Evolutionary conservation across 1,140 invertebrate species (phyloP).

Genomic region (Macrotrachela quadricornifera): DNA sequence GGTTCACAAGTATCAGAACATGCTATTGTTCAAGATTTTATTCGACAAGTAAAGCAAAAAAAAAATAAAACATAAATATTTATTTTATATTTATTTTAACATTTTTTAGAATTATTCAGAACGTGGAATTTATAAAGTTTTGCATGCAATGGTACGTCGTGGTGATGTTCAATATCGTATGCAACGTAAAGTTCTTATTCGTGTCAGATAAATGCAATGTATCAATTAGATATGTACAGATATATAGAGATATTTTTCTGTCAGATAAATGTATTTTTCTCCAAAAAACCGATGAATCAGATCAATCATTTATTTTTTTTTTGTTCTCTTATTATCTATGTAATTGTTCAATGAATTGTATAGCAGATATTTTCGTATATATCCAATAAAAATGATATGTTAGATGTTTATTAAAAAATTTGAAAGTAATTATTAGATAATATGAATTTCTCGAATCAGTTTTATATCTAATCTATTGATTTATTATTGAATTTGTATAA

Average conservation of each 20-base stretch:
- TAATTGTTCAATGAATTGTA: too few species aligned
- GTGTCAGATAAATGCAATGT: conserved; percentile 44
- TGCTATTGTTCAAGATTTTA: conserved; percentile 76
- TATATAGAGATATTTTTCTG: neutral
- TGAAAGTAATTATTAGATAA: too few species aligned
- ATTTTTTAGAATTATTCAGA: conserved; percentile 59
- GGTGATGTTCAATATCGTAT: conserved; percentile 82
- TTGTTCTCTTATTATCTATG: too few species aligned
- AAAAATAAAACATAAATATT: neutral
- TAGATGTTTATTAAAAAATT: too few species aligned
- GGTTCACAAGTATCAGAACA: conserved; percentile 86
- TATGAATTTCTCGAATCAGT: too few species aligned
- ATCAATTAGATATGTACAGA: neutral
- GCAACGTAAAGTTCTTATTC: conserved; percentile 86
- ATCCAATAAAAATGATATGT: too few species aligned
- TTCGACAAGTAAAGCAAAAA: conserved; percentile 43
- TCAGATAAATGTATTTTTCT: neutral
- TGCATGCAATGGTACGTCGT: conserved; percentile 68
- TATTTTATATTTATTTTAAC: neutral
- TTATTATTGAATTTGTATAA: too few species aligned
- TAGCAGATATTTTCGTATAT: too few species aligned
- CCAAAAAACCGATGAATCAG: neutral
- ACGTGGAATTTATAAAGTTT: conserved; percentile 60
- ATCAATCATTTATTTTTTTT: too few species aligned
- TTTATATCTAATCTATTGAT: too few species aligned